Evolutionary conservation across 2,888 invertebrate genomes (phyloP).

Genomic region (Archaeoteleia sp.): DNA sequence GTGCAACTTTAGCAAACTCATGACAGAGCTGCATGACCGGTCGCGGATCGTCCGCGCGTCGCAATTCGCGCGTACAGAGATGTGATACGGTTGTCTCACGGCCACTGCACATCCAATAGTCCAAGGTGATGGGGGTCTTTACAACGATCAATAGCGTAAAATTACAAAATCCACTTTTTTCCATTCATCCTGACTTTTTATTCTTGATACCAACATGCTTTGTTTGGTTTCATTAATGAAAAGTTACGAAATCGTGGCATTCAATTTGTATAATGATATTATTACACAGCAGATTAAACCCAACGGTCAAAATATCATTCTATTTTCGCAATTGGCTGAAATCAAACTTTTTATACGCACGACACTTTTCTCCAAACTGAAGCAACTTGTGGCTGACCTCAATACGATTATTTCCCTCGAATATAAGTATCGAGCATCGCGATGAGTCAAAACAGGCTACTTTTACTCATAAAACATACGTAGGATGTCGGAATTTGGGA

Average conservation of each 20-base stretch:
- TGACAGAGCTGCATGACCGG: slow-evolving; percentile 26
- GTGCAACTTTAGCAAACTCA: slow-evolving; percentile 53
- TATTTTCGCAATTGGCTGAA: too few relatives aligned
- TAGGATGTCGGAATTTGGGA: neutral
- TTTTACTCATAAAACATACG: neutral
- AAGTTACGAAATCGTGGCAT: too few relatives aligned
- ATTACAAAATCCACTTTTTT: neutral
- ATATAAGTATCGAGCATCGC: neutral
- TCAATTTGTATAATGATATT: too few relatives aligned
- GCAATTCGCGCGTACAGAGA: slow-evolving; percentile 8
- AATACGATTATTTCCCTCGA: neutral
- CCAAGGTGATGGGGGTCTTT: slow-evolving; percentile 35
- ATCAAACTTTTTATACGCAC: neutral
- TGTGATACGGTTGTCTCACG: slow-evolving; percentile 29
- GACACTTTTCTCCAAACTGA: neutral
- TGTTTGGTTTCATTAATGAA: too few relatives aligned
- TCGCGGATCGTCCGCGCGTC: slow-evolving; percentile 28
- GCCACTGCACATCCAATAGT: slow-evolving; percentile 19
- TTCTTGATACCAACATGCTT: too few relatives aligned
- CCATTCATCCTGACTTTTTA: too few relatives aligned
- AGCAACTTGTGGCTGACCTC: slow-evolving; percentile 3
- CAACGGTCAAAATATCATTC: too few relatives aligned
- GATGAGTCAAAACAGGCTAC: neutral
- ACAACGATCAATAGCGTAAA: slow-evolving; percentile 5
- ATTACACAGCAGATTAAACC: too few relatives aligned